phyloP scores from a whole-genome alignment of 2,888 invertebrate genomes.

The Cataglyphis altisquamis region DNA sequence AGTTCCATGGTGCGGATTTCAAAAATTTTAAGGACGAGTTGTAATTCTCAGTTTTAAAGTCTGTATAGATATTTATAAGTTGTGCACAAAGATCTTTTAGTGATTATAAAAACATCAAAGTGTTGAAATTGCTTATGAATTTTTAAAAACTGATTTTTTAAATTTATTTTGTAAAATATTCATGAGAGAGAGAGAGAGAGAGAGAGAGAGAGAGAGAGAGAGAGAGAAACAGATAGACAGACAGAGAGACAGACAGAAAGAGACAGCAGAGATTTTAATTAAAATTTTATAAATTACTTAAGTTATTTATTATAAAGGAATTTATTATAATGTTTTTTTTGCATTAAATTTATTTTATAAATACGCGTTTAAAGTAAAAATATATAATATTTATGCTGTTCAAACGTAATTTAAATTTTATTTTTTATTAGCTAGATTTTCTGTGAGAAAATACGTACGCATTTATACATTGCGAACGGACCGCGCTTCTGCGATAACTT shows the following conservation, averaged over 20 bases:
- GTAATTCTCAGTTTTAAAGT: constrained; percentile 42
- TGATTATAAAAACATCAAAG: not conserved
- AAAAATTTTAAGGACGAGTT: constrained; percentile 71
- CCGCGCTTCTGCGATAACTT: too few species aligned
- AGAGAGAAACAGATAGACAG: too few species aligned
- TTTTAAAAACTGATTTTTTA: not conserved
- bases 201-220: not conserved
- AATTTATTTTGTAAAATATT: not conserved
- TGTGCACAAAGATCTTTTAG: not conserved
- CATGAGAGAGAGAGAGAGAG: not conserved
- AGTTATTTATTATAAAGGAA: not conserved
- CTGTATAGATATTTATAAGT: not conserved
- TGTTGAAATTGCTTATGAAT: not conserved
- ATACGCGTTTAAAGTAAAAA: too few species aligned
- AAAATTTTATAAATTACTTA: not conserved
- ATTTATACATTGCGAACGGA: too few species aligned
- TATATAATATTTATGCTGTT: too few species aligned
- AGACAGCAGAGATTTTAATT: not conserved
- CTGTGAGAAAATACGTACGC: too few species aligned
- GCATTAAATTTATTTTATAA: too few species aligned
- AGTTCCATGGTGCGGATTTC: not conserved
- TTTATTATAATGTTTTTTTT: too few species aligned
- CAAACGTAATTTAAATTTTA: too few species aligned
- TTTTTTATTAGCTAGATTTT: too few species aligned
- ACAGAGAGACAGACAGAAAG: too few species aligned